Conservation (phyloP, 2,797 vertebrate genomes). For the Gallinago stenura region DNA sequence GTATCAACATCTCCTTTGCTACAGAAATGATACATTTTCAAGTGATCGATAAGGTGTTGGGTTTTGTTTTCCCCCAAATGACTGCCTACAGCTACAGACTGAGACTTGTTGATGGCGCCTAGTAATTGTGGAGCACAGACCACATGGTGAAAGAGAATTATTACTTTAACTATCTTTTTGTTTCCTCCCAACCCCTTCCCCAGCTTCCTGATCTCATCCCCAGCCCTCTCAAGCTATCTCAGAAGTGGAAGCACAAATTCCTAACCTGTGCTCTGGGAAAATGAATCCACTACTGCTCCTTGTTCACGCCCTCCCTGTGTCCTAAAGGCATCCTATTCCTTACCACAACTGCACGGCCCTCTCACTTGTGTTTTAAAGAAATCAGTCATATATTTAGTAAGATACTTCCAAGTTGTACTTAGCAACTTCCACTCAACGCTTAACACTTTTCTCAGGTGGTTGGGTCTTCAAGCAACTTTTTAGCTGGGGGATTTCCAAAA, state of each 20-base stretch:
- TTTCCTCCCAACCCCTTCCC: neutral
- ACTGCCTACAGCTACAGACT: neutral
- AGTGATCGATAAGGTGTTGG: neutral
- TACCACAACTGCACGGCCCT: rapidly evolving
- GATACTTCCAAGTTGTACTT: neutral
- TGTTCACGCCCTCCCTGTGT: neutral
- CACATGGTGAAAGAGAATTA: neutral
- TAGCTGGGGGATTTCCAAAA: neutral
- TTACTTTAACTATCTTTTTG: neutral
- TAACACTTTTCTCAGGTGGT: neutral
- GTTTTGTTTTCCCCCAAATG: rapidly evolving
- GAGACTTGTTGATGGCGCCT: neutral
- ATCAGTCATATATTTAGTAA: neutral
- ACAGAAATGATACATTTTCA: neutral
- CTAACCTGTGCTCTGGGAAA: neutral
- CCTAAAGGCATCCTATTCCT: neutral
- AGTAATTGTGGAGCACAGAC: neutral
- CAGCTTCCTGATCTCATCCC: neutral
- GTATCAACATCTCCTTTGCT: neutral
- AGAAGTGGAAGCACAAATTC: neutral
- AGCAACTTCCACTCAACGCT: neutral
- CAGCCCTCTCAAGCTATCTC: neutral
- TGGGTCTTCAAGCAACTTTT: neutral
- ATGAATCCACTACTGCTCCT: neutral
- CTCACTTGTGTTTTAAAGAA: neutral